Evolutionary conservation across 2,888 invertebrate genomes (phyloP).

Genomic region (Dasysyrphus albostriatus): DNA sequence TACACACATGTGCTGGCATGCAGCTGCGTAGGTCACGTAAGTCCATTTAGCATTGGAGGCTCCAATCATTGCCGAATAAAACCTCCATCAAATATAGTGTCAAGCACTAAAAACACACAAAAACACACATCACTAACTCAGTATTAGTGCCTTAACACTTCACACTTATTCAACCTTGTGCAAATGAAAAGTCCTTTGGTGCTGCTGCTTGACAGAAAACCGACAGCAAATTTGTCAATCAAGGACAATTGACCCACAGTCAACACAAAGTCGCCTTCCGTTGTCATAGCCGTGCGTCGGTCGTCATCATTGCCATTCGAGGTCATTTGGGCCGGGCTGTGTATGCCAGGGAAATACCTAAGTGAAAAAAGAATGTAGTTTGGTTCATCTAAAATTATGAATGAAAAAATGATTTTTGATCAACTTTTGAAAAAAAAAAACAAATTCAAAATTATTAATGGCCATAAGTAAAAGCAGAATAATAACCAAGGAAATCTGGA

Average conservation of each 20-base stretch:
- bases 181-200: conserved; percentile 31
- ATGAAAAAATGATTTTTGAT: too few species aligned
- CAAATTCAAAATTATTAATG: too few species aligned
- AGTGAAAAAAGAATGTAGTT: too few species aligned
- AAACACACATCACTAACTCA: conserved; percentile 2
- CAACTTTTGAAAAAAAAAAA: too few species aligned
- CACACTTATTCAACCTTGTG: conserved; percentile 16
- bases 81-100: conserved; percentile 2
- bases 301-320: conserved; percentile 1
- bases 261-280: conserved; percentile 16
- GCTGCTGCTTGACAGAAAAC: conserved; percentile 36
- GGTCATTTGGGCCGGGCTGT: background rate
- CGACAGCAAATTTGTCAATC: conserved; percentile 33
- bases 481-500: too few species aligned
- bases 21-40: conserved; percentile 15
- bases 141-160: background rate
- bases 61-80: background rate
- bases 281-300: background rate
- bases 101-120: background rate
- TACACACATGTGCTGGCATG: background rate
- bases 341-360: background rate
- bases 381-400: too few species aligned
- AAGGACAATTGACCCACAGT: conserved; percentile 16
- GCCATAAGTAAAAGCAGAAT: too few species aligned
- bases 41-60: background rate